Base-by-base conservation (phyloP, 2,113 vertebrate species). In the Laticauda colubrina region DNA sequence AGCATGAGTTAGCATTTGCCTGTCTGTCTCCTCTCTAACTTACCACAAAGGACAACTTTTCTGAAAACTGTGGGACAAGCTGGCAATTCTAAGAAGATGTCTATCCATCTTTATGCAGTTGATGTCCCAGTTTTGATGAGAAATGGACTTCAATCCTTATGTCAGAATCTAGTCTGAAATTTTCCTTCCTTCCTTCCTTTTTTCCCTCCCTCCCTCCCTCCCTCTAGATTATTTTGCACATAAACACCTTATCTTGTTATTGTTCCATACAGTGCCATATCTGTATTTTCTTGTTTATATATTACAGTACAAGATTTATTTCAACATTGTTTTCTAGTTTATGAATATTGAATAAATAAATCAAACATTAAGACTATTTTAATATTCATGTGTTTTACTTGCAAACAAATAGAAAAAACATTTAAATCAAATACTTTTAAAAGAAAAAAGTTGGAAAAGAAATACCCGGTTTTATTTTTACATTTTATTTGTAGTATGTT, bases 21-120 rank as follows among this genome's bases (percentile, higher is more conserved):
- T 94, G 3, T 81, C 88, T 93, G 87, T 81, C 85, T 94, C 94
- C 88, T 93, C 93, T 95, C 93, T 88, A 91, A 90, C 64, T 95
- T 88, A 93, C 56, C n/a, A 3, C 69, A 90, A 90, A 69, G 94
- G 94, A 89, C 93, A 89, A 91, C 85, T 75, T 23, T 96, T 11
- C 61, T 61, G 0, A 23, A n/a, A 26, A 91, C 88, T 94, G 93
- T 94, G 93, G 96, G 92, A 86, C 26, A 0, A 85, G 20, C 55
- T 55, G 53, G 64, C 26, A 43, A 93, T 93, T 61, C 24, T 75
- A 87, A 29, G 90, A 94, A 69, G 55, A 90, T 69, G 85, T 96
- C 81, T 21, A 9, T 94, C 61, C 94, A 94, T 89, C 21, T 94
- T 96, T 75, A 93, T 96, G 91, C 56, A 26, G 24, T 29, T 94